Evolutionary conservation across 2,797 vertebrate species (phyloP).

Genomic region (Tragelaphus eurycerus): DNA sequence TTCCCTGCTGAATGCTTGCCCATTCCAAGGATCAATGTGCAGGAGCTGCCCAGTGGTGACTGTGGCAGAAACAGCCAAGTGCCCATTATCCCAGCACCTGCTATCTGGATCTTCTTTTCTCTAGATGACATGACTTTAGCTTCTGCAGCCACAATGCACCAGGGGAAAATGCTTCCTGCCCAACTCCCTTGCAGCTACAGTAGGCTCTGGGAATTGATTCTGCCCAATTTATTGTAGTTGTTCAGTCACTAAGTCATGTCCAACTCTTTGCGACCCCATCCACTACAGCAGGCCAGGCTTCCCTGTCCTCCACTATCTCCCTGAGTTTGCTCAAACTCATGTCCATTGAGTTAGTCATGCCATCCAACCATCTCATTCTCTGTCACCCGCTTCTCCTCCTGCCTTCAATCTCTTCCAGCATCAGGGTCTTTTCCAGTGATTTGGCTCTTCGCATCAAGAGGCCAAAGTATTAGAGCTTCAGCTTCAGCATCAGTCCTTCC

Average conservation of each 20-base stretch:
- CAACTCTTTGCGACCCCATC: background rate
- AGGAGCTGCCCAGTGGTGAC: background rate
- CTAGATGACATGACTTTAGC: background rate
- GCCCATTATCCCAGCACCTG: background rate
- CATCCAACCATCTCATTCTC: background rate
- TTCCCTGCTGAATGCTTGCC: background rate
- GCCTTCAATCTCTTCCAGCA: background rate
- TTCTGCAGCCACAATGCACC: background rate
- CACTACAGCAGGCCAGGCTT: background rate
- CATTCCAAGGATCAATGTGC: background rate
- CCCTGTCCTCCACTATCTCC: background rate
- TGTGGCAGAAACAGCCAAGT: too few species aligned
- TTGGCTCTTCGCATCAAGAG: background rate
- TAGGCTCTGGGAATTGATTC: background rate
- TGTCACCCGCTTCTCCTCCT: background rate
- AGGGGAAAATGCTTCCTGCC: background rate
- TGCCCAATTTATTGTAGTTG: background rate
- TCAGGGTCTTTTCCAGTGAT: background rate
- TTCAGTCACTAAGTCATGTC: background rate
- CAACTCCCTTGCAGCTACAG: background rate
- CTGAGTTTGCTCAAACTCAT: background rate
- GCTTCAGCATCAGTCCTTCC: background rate
- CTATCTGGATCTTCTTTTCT: background rate
- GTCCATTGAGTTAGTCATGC: background rate
- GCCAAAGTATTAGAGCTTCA: background rate